Percentiles rank a stretch among this genome's conserved stretches.
Conservation (phyloP, 2,888 invertebrate genomes). For the Athrips mouffetella region DNA sequence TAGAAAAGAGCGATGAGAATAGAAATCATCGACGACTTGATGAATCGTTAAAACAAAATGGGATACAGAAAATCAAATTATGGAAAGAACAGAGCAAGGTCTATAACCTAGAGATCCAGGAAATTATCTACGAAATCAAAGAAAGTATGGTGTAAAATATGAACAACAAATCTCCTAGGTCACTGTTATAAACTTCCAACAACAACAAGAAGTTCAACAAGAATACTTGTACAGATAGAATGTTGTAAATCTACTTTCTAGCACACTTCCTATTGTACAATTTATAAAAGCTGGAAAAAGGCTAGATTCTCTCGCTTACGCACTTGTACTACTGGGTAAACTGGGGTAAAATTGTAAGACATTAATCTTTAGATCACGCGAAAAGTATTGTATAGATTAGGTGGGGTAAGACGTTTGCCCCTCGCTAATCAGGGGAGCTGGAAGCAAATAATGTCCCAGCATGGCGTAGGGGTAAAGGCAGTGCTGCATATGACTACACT, state of each 20-base stretch:
- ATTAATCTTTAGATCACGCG: slow-evolving; percentile 63
- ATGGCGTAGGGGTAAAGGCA: slow-evolving; percentile 17
- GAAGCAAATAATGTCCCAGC: slow-evolving; percentile 36
- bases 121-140: not conserved
- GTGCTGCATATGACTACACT: slow-evolving; percentile 12
- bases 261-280: slow-evolving; percentile 8
- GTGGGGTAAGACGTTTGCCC: slow-evolving; percentile 50
- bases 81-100: no score
- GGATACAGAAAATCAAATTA: no score
- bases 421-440: slow-evolving; percentile 46
- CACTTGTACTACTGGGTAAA: slow-evolving; percentile 35
- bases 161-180: not conserved
- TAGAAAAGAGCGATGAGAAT: no score
- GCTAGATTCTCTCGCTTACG: slow-evolving; percentile 9
- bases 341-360: slow-evolving; percentile 61
- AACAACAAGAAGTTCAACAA: slow-evolving; percentile 1
- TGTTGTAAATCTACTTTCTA: slow-evolving; percentile 9
- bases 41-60: no score
- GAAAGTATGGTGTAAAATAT: no score
- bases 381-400: slow-evolving; percentile 65
- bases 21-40: no score
- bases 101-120: no score
- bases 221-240: slow-evolving; percentile 5
- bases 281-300: slow-evolving; percentile 7
- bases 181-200: not conserved